Evolutionary conservation across 2,797 vertebrate genomes (phyloP).

Genomic region (Pyrrhura leucotis): DNA sequence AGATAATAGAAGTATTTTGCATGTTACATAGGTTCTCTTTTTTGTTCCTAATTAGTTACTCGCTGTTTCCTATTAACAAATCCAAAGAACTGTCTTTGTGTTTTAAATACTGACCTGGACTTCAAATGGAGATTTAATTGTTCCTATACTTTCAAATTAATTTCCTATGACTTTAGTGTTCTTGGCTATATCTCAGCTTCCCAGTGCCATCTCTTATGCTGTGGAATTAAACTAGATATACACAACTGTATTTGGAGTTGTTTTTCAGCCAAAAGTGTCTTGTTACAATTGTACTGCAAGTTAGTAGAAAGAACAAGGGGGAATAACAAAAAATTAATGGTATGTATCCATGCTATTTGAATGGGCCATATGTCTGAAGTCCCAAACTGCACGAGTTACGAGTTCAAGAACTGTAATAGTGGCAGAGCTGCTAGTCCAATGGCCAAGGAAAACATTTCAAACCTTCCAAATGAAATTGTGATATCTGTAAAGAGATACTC

Average conservation of each 20-base stretch:
- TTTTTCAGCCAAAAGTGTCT: background rate
- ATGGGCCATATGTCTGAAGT: background rate
- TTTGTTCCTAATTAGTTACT: background rate
- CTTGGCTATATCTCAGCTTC: background rate
- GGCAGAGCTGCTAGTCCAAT: background rate
- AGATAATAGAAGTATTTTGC: background rate
- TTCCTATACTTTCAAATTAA: background rate
- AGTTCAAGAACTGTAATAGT: background rate
- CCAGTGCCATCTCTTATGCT: background rate
- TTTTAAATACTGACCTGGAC: background rate
- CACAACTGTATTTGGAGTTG: background rate
- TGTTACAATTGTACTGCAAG: background rate
- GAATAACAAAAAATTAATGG: background rate
- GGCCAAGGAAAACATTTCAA: background rate
- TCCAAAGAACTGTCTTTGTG: background rate
- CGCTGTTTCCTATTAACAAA: background rate
- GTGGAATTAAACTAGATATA: background rate
- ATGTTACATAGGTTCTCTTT: background rate
- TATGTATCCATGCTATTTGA: background rate
- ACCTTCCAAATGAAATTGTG: background rate
- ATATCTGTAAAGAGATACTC: background rate
- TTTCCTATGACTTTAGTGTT: background rate
- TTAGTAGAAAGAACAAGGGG: background rate
- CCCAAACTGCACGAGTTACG: background rate
- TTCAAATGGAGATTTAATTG: background rate